A percentile compares a stretch with the other conserved stretches of the same genome.
Evolutionary conservation across 2,888 invertebrate genomes (phyloP).

Genomic region (Trachelus iudaicus): DNA sequence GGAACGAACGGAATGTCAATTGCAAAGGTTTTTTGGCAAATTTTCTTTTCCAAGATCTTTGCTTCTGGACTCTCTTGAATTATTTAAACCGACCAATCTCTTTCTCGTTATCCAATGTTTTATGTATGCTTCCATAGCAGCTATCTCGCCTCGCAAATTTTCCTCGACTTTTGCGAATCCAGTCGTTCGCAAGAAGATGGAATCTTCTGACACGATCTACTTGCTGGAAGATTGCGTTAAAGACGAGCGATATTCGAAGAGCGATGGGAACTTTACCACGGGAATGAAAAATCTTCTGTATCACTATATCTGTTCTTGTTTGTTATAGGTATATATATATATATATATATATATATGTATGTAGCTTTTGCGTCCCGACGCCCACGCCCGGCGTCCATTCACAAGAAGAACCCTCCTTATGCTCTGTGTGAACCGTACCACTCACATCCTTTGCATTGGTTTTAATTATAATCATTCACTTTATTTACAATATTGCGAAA

Average conservation of each 20-base stretch:
- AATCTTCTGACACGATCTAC: slow-evolving; percentile 53
- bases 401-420: slow-evolving; percentile 27
- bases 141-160: background rate
- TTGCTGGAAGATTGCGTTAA: slow-evolving; percentile 35
- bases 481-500: slow-evolving; percentile 45
- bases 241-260: slow-evolving; percentile 37
- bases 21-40: background rate
- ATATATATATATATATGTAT: background rate
- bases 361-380: slow-evolving; percentile 28
- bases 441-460: slow-evolving; percentile 52
- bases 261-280: slow-evolving; percentile 62
- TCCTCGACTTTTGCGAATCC: background rate
- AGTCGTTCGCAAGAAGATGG: background rate
- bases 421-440: slow-evolving; percentile 55
- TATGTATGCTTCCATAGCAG: background rate
- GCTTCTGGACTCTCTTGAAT: background rate
- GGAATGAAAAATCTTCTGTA: slow-evolving; percentile 44
- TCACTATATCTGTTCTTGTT: background rate
- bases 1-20: background rate
- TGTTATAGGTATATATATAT: background rate
- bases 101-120: background rate
- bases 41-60: background rate
- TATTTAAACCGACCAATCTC: background rate
- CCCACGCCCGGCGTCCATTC: slow-evolving; percentile 42
- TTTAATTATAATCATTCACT: slow-evolving; percentile 51